These are phyloP conservation scores for Crotalus viridis DNA, from an alignment of 2,113 vertebrate species.

Conservation along the genomic window DNA sequence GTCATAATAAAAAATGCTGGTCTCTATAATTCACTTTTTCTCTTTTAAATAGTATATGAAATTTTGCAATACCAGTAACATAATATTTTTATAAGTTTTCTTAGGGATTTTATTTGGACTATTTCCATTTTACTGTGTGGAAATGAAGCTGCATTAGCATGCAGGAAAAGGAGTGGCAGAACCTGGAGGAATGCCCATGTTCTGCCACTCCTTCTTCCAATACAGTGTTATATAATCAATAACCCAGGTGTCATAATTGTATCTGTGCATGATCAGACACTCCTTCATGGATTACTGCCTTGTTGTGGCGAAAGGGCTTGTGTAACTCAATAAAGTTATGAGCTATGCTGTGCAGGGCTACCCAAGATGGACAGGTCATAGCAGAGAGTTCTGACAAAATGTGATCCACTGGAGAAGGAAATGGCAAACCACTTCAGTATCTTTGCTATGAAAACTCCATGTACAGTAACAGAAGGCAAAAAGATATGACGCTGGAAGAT, in stretches of 20 bases:
- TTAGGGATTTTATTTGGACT: not conserved
- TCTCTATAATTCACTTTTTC: not conserved
- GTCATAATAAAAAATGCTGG: not conserved
- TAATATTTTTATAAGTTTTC: not conserved
- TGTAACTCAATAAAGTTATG: too few relatives aligned
- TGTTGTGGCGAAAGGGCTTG: too few relatives aligned
- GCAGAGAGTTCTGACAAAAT: too few relatives aligned
- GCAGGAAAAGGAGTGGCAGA: not conserved
- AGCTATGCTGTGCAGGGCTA: too few relatives aligned
- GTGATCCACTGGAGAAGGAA: too few relatives aligned
- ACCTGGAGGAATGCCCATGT: not conserved
- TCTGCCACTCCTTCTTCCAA: not conserved
- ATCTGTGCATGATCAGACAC: not conserved
- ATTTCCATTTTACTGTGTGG: not conserved
- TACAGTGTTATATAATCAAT: slow-evolving; percentile 1
- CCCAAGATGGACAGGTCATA: too few relatives aligned
- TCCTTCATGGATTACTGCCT: too few relatives aligned
- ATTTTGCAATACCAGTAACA: not conserved
- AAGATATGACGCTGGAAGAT: too few relatives aligned
- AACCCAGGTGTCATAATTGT: not conserved
- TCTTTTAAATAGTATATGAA: not conserved
- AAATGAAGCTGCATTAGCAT: not conserved
- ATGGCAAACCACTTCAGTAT: too few relatives aligned
- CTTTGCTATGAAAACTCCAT: too few relatives aligned
- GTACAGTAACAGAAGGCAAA: too few relatives aligned